Conservation (phyloP, 2,113 vertebrate genomes). For the Poicephalus meyeri region DNA sequence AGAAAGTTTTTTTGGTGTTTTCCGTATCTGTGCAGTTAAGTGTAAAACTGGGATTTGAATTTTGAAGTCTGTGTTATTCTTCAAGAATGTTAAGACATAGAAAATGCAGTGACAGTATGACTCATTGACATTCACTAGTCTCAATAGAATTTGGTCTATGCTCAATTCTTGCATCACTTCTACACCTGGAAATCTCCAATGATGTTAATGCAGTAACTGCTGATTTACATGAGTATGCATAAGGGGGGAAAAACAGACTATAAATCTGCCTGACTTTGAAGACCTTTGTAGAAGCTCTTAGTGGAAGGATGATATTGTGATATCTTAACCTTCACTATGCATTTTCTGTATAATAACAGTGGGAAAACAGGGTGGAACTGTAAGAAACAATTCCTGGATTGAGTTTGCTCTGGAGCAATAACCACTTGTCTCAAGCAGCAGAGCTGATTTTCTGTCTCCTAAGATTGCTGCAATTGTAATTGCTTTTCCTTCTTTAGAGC, state of each 20-base stretch:
- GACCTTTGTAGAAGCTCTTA: background rate
- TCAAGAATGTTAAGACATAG: background rate
- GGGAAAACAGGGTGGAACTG: background rate
- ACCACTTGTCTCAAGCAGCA: background rate
- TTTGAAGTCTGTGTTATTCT: background rate
- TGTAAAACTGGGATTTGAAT: background rate
- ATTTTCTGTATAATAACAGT: background rate
- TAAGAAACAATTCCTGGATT: background rate
- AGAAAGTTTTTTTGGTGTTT: background rate
- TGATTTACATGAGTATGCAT: constrained; percentile 22
- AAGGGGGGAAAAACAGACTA: background rate
- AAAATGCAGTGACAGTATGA: background rate
- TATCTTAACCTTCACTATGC: background rate
- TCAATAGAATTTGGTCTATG: background rate
- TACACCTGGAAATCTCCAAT: background rate
- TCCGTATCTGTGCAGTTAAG: background rate
- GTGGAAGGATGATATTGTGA: background rate
- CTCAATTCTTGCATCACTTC: constrained; percentile 19
- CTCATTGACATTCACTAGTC: background rate
- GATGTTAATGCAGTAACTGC: constrained; percentile 35
- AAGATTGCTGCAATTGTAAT: background rate
- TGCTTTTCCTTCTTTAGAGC: background rate
- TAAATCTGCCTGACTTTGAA: constrained; percentile 21
- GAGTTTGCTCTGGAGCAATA: background rate
- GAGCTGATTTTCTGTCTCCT: background rate